Evolutionary conservation across 2,888 invertebrate species (phyloP).

Genomic region (Drosophila lacicola): DNA sequence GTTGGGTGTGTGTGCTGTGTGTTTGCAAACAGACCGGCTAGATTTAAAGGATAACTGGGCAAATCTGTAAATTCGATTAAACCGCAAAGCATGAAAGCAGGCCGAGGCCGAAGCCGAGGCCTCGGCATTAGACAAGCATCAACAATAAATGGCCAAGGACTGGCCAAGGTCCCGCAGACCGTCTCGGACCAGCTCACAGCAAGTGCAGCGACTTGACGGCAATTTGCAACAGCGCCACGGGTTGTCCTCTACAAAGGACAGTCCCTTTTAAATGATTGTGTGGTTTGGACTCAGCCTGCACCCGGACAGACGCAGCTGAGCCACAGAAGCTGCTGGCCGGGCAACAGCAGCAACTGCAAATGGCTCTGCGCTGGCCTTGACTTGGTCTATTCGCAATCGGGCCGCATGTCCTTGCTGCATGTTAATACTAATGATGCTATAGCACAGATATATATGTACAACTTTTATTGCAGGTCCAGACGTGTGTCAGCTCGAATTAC

Average conservation of each 20-base stretch:
- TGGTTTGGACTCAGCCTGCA: slow-evolving; percentile 52
- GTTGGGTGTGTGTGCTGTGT: slow-evolving; percentile 24
- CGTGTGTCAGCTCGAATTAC: slow-evolving; percentile 34
- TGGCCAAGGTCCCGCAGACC: slow-evolving; percentile 4
- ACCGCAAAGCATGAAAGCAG: slow-evolving; percentile 79
- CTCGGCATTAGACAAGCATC: slow-evolving; percentile 39
- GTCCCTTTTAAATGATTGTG: slow-evolving; percentile 64
- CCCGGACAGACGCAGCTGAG: slow-evolving; percentile 22
- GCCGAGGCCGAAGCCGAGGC: not conserved
- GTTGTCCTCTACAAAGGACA: slow-evolving; percentile 34
- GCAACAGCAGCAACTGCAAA: slow-evolving; percentile 78
- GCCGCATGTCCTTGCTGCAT: not conserved
- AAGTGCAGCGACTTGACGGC: slow-evolving; percentile 63
- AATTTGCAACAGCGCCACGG: slow-evolving; percentile 67
- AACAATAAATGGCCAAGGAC: slow-evolving; percentile 30
- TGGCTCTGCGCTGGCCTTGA: slow-evolving; percentile 43
- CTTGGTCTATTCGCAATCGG: slow-evolving; percentile 11
- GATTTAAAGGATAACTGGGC: slow-evolving; percentile 48
- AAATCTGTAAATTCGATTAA: slow-evolving; percentile 79
- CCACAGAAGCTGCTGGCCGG: slow-evolving; percentile 59
- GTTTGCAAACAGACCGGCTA: slow-evolving; percentile 68
- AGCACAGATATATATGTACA: not conserved
- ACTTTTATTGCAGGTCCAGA: slow-evolving; percentile 5
- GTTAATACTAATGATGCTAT: slow-evolving; percentile 23
- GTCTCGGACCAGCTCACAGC: slow-evolving; percentile 39